Evolutionary conservation across 2,888 invertebrate species (phyloP).

Genomic region (Nephrotoma guestfalica): DNA sequence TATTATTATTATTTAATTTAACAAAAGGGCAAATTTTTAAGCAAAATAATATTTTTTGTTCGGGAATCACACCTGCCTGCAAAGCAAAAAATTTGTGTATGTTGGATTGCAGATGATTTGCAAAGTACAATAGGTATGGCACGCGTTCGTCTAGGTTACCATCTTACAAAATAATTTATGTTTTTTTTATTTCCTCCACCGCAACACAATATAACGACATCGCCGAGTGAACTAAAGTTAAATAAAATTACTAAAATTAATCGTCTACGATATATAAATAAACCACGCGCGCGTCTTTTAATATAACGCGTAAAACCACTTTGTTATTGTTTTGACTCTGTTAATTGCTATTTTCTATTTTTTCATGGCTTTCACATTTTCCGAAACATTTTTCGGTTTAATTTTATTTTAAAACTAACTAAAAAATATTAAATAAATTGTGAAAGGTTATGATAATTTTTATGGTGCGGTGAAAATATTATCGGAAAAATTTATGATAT

Average conservation of each 20-base stretch:
- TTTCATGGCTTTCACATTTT: neutral
- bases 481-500: neutral
- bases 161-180: neutral
- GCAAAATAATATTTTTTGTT: neutral
- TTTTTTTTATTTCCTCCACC: neutral
- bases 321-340: neutral
- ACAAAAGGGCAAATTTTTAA: neutral
- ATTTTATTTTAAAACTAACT: neutral
- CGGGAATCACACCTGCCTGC: neutral
- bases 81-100: neutral
- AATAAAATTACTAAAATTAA: neutral
- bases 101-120: neutral
- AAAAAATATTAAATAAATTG: neutral
- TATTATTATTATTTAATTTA: neutral
- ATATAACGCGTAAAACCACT: neutral
- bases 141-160: neutral
- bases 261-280: neutral
- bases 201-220: neutral
- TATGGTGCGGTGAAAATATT: neutral
- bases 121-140: neutral
- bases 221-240: neutral
- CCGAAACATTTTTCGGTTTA: neutral
- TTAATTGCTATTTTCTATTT: neutral
- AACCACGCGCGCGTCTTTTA: neutral
- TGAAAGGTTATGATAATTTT: neutral